Base-by-base conservation (phyloP, 35 echinoderm and acorn worm genomes). In the Eucidaris tribuloides region DNA sequence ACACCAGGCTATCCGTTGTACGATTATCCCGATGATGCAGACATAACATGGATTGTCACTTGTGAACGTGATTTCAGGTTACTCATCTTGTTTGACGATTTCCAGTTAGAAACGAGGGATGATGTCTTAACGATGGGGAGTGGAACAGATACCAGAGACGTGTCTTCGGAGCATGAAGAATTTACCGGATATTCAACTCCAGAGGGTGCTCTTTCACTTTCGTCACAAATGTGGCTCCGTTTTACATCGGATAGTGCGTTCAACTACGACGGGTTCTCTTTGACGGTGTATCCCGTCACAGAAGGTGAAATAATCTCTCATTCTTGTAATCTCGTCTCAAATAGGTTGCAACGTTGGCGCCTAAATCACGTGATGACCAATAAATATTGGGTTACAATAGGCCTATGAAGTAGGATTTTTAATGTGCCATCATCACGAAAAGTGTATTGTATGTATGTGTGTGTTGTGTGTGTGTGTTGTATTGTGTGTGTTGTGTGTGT, bases 181-280 rank as follows among this genome's bases (percentile, higher is more conserved):
- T 74, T 74, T 74, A 35, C 68, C 25, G 68, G 68, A 40, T 52
- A 52, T 52, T 9, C 68, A 43, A 22, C 11, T 22, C 28, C 9
- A 41, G 68, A 74, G 13, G 68, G 36, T 20, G 68, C 68, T 24
- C 44, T 74, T 17, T 43, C 68, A 33, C 19, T 43, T n/a, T 74
- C 40, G 38, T 35, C 11, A 35, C 35, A 38, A 36, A 74, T 20
- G 68, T 74, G 68, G 68, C 18, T 44, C 14, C 29, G 68, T n/a
- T 74, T 74, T 44, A 74, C 41, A 22, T n/a, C 34, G 2, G 68
- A 74, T 44, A 18, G 68, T 18, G 15, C 40, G 7, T 27, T 74
- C 11, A 74, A 74, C 24, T 74, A 74, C n/a, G 68, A 38, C 68
- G 68, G 68, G 37, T 74, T 74, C 40, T 74, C 38, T 74, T 40